Evolutionary conservation across 2,797 vertebrate species (phyloP), one percentile per base, ranked within the genome.

Genomic region (Betta splendens): DNA sequence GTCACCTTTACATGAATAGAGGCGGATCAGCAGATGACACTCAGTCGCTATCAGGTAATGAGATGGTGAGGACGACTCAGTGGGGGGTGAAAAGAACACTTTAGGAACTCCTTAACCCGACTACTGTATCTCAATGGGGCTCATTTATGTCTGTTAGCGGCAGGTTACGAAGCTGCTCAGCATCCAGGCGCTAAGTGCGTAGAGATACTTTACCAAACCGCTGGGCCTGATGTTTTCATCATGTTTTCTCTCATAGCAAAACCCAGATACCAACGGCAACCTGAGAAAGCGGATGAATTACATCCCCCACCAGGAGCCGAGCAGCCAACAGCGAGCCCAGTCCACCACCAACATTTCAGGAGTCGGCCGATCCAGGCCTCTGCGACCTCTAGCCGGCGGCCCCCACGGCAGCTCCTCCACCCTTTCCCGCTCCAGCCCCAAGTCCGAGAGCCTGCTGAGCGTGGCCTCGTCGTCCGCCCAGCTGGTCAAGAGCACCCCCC

Each of bases 241-340:
- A 47, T 33, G 1, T 25, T 9, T 37, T 80, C 35, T 68, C 20
- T 62, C 42, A 73, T 90, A 91, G 76, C 93, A 94, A 90, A 95
- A 88, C 73, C 91, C 91, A 7, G 95, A 95, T 72, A 92, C 93
- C 31, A 98, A 94, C 20, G 94, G 95, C 36, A 97, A 95, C 57
- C 92, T 99, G 84, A 93, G 96, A 40, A 98, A 99, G 84, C 91
- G 97, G 69, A 91, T 87, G 20, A 97, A 94, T 66, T 92, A 94
- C 57, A 85, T 91, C 16, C 81, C 91, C 32, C 93, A 93, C 43
- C 89, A 92, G 0, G 94, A 94, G 70, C 25, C 85, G 9, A 91
- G 91, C 23, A 73, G 82, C 58, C 87, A 92, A 58, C 91, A 82
- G 83, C 92, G 81, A 85, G 87, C 91, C 43, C 93, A 94, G 78